Base-by-base conservation (phyloP, 2,888 invertebrate genomes). In the Anaspis maculata region DNA sequence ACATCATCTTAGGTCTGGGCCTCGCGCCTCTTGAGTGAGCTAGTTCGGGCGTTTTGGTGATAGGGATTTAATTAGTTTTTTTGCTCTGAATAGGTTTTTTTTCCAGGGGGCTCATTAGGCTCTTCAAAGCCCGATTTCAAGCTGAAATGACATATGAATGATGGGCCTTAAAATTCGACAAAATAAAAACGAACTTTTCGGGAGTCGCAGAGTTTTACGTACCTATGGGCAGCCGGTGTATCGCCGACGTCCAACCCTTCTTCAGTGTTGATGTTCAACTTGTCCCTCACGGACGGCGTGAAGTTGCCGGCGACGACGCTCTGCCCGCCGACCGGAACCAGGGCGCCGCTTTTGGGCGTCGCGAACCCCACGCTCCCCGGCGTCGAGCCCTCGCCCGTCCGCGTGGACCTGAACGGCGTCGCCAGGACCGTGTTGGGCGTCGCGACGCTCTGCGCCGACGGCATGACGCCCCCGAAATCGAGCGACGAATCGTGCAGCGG, bases 371-470 rank as follows among this genome's bases (percentile, higher is more conserved):
- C 74, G 2, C 79, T 73, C 37, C 72, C 71, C 1, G 51, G 51
- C 7, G 52, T 79, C 0, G 71, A 72, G 0, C 73, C 24, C 19
- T 9, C 74, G 44, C 80, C 83, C 37, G 72, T 79, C 7, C 82
- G 74, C 3, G 76, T 71, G 0, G 83, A 81, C 50, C 78, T 72
- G 54, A 88, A 90, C 0, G 91, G 91, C 6, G 91, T 90, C 3
- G 88, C 79, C 4, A 95, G 74, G 3, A 95, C 82, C 0, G 90
- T 91, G 56, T 95, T 95, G 0, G 94, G 94, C 1, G 95, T 95
- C 5, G 85, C 77, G 1, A 85, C 68, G 0, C 70, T 61, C 28
- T 74, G 79, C 13, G 76, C 68, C 49, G 79, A 79, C 2, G 94
- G 92, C 44, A 87, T 67, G 0, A 86, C 76, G 2, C 90, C 83